These are phyloP conservation scores for Cassiopea andromeda DNA, from an alignment of 30 jellyfish, hydroid and myxozoan genomes.

Conservation along the genomic window DNA sequence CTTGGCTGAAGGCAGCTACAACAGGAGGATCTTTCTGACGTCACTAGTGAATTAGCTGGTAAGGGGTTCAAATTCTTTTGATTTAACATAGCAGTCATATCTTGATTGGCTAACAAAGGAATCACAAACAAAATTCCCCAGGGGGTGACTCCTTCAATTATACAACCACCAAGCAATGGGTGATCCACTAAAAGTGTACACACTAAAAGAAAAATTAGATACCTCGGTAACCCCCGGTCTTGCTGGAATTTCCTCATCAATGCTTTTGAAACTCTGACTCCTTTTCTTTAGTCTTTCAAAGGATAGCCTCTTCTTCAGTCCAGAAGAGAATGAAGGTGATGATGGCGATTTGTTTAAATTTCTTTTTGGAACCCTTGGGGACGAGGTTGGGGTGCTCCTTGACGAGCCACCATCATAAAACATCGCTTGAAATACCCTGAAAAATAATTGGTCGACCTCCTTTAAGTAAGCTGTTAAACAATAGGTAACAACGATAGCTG, in stretches of 20 bases:
- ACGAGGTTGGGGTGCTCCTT: slow-evolving; percentile 46
- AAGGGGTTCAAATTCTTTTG: too few relatives aligned
- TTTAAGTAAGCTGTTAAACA: too few relatives aligned
- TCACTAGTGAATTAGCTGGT: too few relatives aligned
- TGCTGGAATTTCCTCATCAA: slow-evolving; percentile 42
- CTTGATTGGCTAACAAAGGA: too few relatives aligned
- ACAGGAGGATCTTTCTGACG: too few relatives aligned
- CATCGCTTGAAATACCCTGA: slow-evolving; percentile 86
- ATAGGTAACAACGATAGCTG: neutral
- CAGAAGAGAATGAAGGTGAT: slow-evolving; percentile 68
- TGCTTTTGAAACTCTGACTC: slow-evolving; percentile 54
- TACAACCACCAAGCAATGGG: too few relatives aligned
- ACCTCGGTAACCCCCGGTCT: slow-evolving; percentile 64
- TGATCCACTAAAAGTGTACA: too few relatives aligned
- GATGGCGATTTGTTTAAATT: slow-evolving; percentile 26
- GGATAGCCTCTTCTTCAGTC: slow-evolving; percentile 59
- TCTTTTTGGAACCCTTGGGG: slow-evolving; percentile 26
- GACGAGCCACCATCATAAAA: slow-evolving; percentile 55
- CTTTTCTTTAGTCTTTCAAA: slow-evolving; percentile 62
- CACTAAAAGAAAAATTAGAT: neutral
- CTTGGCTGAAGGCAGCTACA: too few relatives aligned
- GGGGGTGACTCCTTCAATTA: too few relatives aligned
- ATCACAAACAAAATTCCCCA: too few relatives aligned
- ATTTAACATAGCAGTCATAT: too few relatives aligned
- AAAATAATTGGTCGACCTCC: neutral